phyloP scores from a whole-genome alignment of 2,888 invertebrate genomes.

The Beris morrisii region DNA sequence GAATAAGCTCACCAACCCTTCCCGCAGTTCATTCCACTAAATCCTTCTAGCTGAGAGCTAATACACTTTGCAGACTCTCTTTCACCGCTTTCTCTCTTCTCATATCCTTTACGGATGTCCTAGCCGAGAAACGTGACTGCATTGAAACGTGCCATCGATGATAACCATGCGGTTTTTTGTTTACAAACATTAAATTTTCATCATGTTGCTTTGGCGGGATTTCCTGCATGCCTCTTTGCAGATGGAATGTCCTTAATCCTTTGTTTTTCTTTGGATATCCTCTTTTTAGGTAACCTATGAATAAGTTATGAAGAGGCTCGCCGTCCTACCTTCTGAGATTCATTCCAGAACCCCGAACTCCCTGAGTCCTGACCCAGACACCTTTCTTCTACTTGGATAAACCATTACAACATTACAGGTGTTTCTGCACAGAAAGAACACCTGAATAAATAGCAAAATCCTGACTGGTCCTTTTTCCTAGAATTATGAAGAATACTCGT shows the following conservation, averaged over 20 bases:
- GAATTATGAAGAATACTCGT: too few species aligned
- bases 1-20: background rate
- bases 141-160: slow-evolving; percentile 11
- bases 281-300: background rate
- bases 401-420: background rate
- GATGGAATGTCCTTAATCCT: background rate
- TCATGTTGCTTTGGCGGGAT: slow-evolving; percentile 24
- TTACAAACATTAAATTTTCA: slow-evolving; percentile 33
- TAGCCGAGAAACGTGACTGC: slow-evolving; percentile 23
- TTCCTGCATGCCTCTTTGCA: background rate
- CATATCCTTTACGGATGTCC: slow-evolving; percentile 2
- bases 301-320: slow-evolving; percentile 1
- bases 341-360: background rate
- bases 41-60: background rate
- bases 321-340: background rate
- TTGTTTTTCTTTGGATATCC: background rate
- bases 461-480: too few species aligned
- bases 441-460: too few species aligned
- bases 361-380: slow-evolving; percentile 16
- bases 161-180: slow-evolving; percentile 33
- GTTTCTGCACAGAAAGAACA: background rate
- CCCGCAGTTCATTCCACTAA: too few species aligned
- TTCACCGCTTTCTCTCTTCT: background rate
- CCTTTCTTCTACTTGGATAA: background rate
- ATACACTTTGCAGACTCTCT: slow-evolving; percentile 8